Conservation (phyloP, 2,797 vertebrate genomes). For the Petrocephalus sullivani region DNA sequence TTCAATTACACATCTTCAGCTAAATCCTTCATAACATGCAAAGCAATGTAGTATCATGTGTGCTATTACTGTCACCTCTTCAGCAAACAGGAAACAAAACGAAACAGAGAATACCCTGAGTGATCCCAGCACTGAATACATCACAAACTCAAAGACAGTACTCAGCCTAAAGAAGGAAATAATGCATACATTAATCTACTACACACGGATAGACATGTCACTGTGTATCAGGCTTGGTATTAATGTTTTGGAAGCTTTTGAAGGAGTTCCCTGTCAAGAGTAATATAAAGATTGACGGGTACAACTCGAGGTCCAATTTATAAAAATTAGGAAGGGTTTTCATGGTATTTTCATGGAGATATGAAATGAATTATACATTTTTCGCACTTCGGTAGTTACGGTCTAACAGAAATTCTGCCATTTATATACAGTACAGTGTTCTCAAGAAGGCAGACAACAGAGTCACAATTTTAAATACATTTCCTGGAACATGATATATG, state of each 20-base stretch:
- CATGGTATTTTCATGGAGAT: not conserved
- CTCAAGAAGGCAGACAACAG: constrained; percentile 7
- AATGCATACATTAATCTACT: not conserved
- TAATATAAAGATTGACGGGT: not conserved
- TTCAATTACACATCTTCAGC: not conserved
- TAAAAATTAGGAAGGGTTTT: not conserved
- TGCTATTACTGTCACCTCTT: not conserved
- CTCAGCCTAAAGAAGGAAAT: not conserved
- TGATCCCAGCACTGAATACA: not conserved
- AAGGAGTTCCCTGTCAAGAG: not conserved
- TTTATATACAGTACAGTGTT: constrained; percentile 25
- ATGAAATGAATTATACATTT: constrained; percentile 8
- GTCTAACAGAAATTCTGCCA: constrained; percentile 25
- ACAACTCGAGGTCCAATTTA: not conserved
- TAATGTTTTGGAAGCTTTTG: not conserved
- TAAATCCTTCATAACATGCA: not conserved
- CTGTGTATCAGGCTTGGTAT: not conserved
- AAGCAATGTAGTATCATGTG: not conserved
- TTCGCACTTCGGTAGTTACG: not conserved
- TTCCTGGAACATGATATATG: not conserved
- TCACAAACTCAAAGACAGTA: not conserved
- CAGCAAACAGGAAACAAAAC: not conserved
- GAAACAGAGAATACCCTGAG: not conserved
- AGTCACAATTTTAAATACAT: not conserved
- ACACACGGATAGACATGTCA: not conserved